Percentiles rank a stretch among this genome's conserved stretches.
Conservation (phyloP, 1,140 invertebrate genomes). For the Scaptomyza montana region DNA sequence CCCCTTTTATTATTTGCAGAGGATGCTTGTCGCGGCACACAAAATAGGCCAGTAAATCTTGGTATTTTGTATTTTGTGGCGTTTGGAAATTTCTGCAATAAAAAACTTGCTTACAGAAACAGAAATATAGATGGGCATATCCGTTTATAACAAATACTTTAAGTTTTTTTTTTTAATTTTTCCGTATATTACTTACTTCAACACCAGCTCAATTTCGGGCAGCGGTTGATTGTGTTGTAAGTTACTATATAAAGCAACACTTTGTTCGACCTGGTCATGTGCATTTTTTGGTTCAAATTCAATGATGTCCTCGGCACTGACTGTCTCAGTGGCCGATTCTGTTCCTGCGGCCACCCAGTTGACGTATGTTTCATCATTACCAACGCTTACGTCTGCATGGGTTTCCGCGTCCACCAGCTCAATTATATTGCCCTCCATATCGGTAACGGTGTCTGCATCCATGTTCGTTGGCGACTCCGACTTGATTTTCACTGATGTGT, state of each 20-base stretch:
- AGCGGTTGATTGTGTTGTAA: constrained; percentile 5
- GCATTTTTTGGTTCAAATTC: constrained; percentile 52
- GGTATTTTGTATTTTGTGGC: neutral
- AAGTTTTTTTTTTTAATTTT: no score
- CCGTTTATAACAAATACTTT: no score
- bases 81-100: constrained; percentile 19
- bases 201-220: constrained; percentile 2
- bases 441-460: neutral
- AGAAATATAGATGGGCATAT: neutral
- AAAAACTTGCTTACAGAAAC: neutral
- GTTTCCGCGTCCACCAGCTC: constrained; percentile 32
- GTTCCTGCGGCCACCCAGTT: constrained; percentile 31
- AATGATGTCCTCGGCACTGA: constrained; percentile 46
- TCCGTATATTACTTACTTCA: neutral
- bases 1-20: constrained; percentile 22
- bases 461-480: neutral
- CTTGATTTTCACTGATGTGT: constrained; percentile 28
- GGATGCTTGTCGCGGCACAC: constrained; percentile 48
- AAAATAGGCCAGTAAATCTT: constrained; percentile 45
- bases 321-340: constrained; percentile 33
- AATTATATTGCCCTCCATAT: constrained; percentile 37
- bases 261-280: constrained; percentile 7
- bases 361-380: constrained; percentile 37
- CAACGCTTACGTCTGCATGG: constrained; percentile 26
- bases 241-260: constrained; percentile 7